Evolutionary conservation across 92 coral and sea anemone genomes (phyloP).

Genomic region (Bergia puertoricense): DNA sequence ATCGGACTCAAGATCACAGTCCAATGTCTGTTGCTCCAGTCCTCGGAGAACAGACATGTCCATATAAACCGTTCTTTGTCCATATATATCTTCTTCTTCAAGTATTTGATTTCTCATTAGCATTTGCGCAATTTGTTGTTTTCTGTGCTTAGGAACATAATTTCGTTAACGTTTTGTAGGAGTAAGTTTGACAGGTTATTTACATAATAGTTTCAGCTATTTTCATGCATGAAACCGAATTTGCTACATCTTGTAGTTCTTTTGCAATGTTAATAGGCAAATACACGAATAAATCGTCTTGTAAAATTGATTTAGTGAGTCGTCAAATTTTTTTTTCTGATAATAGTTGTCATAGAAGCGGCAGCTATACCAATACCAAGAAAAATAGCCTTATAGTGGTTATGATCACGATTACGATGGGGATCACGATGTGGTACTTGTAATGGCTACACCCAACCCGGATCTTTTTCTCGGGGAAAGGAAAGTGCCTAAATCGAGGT

Average conservation of each 20-base stretch:
- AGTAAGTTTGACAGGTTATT: background rate
- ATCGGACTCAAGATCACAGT: constrained; percentile 12
- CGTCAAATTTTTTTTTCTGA: too few relatives aligned
- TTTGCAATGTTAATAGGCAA: background rate
- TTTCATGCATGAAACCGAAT: too few relatives aligned
- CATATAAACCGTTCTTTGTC: constrained; percentile 16
- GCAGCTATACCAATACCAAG: too few relatives aligned
- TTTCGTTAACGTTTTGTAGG: too few relatives aligned
- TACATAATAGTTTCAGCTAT: background rate
- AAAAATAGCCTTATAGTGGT: too few relatives aligned
- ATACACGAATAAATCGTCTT: background rate
- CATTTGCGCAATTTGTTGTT: background rate
- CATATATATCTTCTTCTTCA: constrained; percentile 24
- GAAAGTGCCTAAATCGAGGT: too few relatives aligned
- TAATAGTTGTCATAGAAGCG: too few relatives aligned
- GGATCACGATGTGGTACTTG: too few relatives aligned
- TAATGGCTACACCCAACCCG: too few relatives aligned
- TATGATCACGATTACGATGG: too few relatives aligned
- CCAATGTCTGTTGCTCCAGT: background rate
- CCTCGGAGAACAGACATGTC: background rate
- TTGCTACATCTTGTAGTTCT: background rate
- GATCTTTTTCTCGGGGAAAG: too few relatives aligned
- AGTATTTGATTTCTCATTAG: background rate
- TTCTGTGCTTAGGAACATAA: background rate
- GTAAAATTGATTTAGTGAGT: background rate